Evolutionary conservation across 2,113 vertebrate genomes (phyloP).

Genomic region (Ageneiosus marmoratus): DNA sequence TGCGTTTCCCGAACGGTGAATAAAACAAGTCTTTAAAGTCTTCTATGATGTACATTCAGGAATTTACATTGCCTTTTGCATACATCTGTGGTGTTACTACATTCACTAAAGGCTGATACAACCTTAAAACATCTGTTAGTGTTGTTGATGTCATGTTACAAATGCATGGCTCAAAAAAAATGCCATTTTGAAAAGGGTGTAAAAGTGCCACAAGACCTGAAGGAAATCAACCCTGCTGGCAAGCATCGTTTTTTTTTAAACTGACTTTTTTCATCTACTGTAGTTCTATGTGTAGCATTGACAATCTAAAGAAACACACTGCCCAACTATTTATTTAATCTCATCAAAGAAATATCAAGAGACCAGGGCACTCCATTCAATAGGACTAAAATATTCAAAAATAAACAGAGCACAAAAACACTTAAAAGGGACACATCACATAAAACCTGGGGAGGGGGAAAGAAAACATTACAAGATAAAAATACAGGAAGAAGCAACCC

Average conservation of each 20-base stretch:
- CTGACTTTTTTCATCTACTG: constrained; percentile 85
- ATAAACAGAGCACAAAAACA: constrained; percentile 79
- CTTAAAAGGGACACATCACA: constrained; percentile 79
- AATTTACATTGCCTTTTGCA: constrained; percentile 76
- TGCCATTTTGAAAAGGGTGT: constrained; percentile 65
- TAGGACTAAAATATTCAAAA: constrained; percentile 80
- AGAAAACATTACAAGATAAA: constrained; percentile 50
- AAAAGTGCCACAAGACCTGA: constrained; percentile 97
- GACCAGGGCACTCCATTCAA: constrained; percentile 80
- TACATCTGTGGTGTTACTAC: constrained; percentile 73
- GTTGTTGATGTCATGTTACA: constrained; percentile 62
- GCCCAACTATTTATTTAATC: constrained; percentile 85
- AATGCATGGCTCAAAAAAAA: constrained; percentile 57
- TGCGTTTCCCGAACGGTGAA: constrained; percentile 72
- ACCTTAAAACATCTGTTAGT: constrained; percentile 71
- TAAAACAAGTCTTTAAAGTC: constrained; percentile 67
- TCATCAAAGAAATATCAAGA: constrained; percentile 82
- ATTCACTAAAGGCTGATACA: constrained; percentile 71
- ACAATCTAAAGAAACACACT: constrained; percentile 92
- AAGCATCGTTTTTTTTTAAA: constrained; percentile 77
- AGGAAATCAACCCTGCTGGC: constrained; percentile 92
- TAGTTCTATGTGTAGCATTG: constrained; percentile 84
- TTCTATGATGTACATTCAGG: constrained; percentile 78
- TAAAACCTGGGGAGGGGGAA: constrained; percentile 51
- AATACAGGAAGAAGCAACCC: constrained; percentile 80